These are phyloP conservation scores for Denticeps clupeoides DNA, from an alignment of 2,797 vertebrate species.

Conservation along the genomic window DNA sequence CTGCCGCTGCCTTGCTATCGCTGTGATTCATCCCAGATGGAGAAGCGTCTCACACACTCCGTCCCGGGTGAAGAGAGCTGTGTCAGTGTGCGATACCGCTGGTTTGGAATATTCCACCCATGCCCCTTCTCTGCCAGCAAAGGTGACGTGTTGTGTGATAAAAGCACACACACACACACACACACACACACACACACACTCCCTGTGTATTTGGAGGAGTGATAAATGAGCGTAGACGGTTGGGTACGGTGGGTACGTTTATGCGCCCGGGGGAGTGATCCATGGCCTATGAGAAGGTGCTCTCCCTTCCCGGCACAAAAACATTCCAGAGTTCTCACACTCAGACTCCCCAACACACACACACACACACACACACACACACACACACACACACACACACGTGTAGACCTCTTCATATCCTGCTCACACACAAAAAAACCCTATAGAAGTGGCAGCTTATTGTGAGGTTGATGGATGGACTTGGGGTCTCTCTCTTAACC, in stretches of 20 bases:
- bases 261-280: slow-evolving; percentile 3
- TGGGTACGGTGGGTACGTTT: not conserved
- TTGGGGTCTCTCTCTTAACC: slow-evolving; percentile 15
- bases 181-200: not conserved
- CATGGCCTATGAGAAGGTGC: slow-evolving; percentile 20
- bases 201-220: not conserved
- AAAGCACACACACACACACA: not conserved
- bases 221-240: slow-evolving; percentile 1
- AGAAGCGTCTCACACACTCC: too few relatives aligned
- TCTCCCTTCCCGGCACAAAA: slow-evolving; percentile 30
- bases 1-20: too few relatives aligned
- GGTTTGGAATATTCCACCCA: slow-evolving; percentile 33
- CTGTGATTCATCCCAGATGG: too few relatives aligned
- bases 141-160: not conserved
- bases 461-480: slow-evolving; percentile 41
- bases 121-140: not conserved
- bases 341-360: slow-evolving; percentile 32
- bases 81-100: slow-evolving; percentile 30
- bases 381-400: slow-evolving; percentile 4
- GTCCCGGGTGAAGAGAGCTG: too few relatives aligned
- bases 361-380: slow-evolving; percentile 31
- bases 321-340: slow-evolving; percentile 49
- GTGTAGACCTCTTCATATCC: not conserved
- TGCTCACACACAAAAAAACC: not conserved
- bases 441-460: slow-evolving; percentile 34